Percentiles rank a stretch among this genome's conserved stretches.
Conservation (phyloP, 2,888 invertebrate genomes). For the Hartigia nigra region DNA sequence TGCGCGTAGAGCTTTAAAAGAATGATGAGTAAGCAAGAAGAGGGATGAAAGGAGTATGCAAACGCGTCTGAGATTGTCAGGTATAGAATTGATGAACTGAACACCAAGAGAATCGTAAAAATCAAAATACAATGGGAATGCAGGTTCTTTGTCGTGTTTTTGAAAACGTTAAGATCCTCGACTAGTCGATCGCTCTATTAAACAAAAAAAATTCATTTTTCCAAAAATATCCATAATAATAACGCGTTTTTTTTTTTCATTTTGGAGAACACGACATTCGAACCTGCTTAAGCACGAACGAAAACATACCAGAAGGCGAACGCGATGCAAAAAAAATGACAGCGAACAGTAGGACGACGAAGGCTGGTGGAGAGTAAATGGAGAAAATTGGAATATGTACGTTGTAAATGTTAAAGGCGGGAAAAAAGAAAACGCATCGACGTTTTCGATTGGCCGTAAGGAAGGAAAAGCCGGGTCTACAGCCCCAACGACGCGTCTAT, state of each 20-base stretch:
- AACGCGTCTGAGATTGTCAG: not conserved
- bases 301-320: no score
- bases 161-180: not conserved
- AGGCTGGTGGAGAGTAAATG: not conserved
- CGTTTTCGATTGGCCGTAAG: not conserved
- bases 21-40: not conserved
- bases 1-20: not conserved
- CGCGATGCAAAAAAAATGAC: no score
- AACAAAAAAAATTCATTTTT: not conserved
- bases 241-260: no score
- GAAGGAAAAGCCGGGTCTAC: slow-evolving; percentile 23
- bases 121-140: not conserved
- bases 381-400: not conserved
- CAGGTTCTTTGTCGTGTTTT: not conserved
- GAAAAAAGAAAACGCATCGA: not conserved
- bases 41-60: not conserved
- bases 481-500: slow-evolving; percentile 32
- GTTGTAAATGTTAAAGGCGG: not conserved
- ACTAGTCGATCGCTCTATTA: not conserved
- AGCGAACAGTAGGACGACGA: not conserved
- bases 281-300: no score
- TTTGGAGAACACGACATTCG: no score
- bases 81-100: not conserved
- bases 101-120: not conserved
- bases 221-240: no score